phyloP scores from a whole-genome alignment of 2,888 invertebrate species.

The Epinotia ramella region DNA sequence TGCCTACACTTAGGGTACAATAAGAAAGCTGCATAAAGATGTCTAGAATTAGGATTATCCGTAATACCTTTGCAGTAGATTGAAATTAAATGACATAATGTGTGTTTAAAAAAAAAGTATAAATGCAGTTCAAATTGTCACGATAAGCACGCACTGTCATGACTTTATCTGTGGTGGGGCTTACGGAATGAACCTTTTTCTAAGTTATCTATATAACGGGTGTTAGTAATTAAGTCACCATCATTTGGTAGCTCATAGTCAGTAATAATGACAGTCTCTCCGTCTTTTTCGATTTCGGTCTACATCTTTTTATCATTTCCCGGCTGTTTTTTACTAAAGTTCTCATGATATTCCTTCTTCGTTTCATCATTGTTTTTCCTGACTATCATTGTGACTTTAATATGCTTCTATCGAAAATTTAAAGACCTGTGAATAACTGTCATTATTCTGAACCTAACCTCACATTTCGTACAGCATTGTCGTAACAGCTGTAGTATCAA shows the following conservation, averaged over 20 bases:
- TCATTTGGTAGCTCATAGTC: neutral
- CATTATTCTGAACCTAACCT: neutral
- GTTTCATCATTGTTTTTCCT: neutral
- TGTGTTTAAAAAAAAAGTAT: constrained; percentile 6
- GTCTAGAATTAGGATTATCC: constrained; percentile 13
- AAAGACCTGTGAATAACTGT: constrained; percentile 6
- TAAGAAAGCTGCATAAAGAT: neutral
- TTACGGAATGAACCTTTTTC: too few relatives aligned
- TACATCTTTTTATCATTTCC: neutral
- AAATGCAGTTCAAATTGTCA: constrained; percentile 29
- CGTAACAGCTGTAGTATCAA: constrained; percentile 31
- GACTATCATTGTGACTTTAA: neutral
- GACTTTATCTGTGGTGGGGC: too few relatives aligned
- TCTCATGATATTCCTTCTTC: neutral
- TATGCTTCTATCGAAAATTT: neutral
- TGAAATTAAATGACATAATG: constrained; percentile 20
- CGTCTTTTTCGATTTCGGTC: neutral
- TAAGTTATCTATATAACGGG: neutral
- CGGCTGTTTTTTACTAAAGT: neutral
- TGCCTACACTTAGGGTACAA: neutral
- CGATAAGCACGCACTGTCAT: too few relatives aligned
- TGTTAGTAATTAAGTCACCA: neutral
- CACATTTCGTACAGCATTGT: constrained; percentile 3
- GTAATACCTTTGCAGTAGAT: constrained; percentile 27
- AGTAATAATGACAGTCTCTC: constrained; percentile 13